Conservation (phyloP, 2,888 invertebrate species). For the Tetranychus truncatus region DNA sequence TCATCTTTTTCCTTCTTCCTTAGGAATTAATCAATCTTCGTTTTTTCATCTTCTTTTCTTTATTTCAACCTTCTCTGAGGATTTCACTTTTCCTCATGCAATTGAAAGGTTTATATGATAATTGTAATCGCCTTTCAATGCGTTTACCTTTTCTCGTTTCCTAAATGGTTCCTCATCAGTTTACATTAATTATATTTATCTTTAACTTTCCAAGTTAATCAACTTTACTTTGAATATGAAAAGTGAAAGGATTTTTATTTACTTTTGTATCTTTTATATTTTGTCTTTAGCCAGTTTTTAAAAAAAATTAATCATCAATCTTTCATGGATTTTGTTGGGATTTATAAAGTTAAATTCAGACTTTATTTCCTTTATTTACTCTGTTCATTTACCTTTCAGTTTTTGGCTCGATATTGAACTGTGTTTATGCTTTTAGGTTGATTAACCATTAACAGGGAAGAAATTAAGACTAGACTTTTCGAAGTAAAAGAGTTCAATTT, state of each 20-base stretch:
- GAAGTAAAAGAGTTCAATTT: background rate
- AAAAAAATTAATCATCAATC: background rate
- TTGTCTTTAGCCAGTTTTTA: background rate
- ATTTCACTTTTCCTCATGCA: background rate
- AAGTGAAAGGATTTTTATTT: no score
- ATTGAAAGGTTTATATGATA: no score
- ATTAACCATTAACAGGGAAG: background rate
- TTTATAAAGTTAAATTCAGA: no score
- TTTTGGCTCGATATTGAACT: background rate
- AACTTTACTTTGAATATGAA: no score
- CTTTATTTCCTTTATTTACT: no score
- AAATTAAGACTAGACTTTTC: background rate
- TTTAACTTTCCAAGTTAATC: no score
- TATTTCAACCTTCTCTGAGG: background rate
- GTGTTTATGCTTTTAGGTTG: background rate
- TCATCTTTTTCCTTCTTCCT: background rate
- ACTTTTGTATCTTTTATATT: no score
- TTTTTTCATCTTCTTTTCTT: background rate
- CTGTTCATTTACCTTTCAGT: background rate
- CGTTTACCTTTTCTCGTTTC: no score
- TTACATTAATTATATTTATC: no score
- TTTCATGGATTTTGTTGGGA: no score
- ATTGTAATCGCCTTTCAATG: no score
- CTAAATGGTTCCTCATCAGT: no score
- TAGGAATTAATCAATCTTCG: background rate